A percentile compares a stretch with the other conserved stretches of the same genome.
Evolutionary conservation across 2,888 invertebrate genomes (phyloP).

Genomic region (Xestia rhomboidea): DNA sequence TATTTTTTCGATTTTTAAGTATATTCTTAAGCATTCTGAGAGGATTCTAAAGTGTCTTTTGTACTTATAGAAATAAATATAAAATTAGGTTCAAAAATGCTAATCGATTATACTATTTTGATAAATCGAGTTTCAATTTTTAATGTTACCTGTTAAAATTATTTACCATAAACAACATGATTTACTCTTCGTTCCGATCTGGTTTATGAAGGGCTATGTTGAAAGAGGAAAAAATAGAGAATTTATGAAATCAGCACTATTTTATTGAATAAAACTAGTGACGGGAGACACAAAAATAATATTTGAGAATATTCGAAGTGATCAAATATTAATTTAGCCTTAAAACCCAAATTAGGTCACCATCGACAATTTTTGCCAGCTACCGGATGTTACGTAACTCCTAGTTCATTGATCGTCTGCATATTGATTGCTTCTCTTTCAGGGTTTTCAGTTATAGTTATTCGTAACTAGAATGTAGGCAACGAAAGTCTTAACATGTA

Average conservation of each 20-base stretch:
- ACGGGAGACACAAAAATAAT: neutral
- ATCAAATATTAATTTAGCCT: neutral
- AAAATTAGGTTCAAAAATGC: too few species aligned
- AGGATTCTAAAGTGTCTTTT: accelerated
- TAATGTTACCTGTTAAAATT: constrained; percentile 49
- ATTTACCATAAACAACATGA: constrained; percentile 39
- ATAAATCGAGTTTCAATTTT: constrained; percentile 2
- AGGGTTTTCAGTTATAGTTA: constrained; percentile 20
- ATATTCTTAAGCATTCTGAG: neutral
- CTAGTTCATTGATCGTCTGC: constrained; percentile 45
- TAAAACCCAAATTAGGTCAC: constrained; percentile 42
- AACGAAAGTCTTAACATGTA: neutral
- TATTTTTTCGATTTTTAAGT: neutral
- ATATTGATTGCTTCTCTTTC: constrained; percentile 40
- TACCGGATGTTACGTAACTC: constrained; percentile 62
- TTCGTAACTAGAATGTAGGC: neutral
- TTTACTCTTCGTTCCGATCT: constrained; percentile 21
- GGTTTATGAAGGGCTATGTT: constrained; percentile 49
- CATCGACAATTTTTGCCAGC: constrained; percentile 53
- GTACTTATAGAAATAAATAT: accelerated
- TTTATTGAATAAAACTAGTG: neutral
- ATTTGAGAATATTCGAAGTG: neutral
- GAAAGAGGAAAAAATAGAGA: constrained; percentile 39
- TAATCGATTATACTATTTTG: constrained; percentile 13
- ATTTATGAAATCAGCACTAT: neutral